These are phyloP conservation scores for Stegodyphus dumicola DNA, from an alignment of 1,140 invertebrate genomes.

Conservation along the genomic window DNA sequence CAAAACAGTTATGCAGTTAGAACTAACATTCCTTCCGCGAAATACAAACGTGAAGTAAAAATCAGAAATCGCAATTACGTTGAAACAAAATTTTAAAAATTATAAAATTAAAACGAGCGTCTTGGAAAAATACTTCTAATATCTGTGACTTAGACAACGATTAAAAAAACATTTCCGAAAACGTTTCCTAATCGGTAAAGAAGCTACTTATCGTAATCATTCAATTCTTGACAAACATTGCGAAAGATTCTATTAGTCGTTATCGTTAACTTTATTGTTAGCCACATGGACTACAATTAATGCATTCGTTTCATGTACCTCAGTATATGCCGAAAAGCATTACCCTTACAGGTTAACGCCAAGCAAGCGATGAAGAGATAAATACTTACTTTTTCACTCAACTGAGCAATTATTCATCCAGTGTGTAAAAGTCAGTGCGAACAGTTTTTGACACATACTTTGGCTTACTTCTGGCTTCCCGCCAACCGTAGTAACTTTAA, in stretches of 20 bases:
- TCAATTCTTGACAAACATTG: too few relatives aligned
- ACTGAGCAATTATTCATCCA: slow-evolving; percentile 50
- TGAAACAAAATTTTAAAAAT: too few relatives aligned
- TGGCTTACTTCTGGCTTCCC: slow-evolving; percentile 14
- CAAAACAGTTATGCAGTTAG: too few relatives aligned
- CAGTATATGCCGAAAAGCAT: slow-evolving; percentile 45
- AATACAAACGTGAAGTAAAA: too few relatives aligned
- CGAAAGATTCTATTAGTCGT: background rate
- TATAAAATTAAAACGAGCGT: too few relatives aligned
- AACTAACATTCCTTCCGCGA: too few relatives aligned
- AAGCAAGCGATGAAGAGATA: slow-evolving; percentile 40
- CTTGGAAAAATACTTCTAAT: too few relatives aligned
- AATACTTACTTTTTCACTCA: slow-evolving; percentile 37
- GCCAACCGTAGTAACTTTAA: slow-evolving; percentile 52
- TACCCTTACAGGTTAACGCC: slow-evolving; percentile 33
- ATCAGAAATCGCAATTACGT: too few relatives aligned
- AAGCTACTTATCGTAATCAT: too few relatives aligned
- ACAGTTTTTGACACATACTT: slow-evolving; percentile 3
- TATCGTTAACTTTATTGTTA: slow-evolving; percentile 25
- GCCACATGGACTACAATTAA: slow-evolving; percentile 48
- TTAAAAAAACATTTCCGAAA: too few relatives aligned
- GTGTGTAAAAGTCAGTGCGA: slow-evolving; percentile 11
- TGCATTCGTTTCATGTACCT: slow-evolving; percentile 28
- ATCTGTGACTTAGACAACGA: too few relatives aligned
- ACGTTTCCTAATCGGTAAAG: too few relatives aligned